Percentiles rank a stretch among this genome's conserved stretches.
phyloP scores from a whole-genome alignment of 2,113 vertebrate genomes.

The Actenoides hombroni region DNA sequence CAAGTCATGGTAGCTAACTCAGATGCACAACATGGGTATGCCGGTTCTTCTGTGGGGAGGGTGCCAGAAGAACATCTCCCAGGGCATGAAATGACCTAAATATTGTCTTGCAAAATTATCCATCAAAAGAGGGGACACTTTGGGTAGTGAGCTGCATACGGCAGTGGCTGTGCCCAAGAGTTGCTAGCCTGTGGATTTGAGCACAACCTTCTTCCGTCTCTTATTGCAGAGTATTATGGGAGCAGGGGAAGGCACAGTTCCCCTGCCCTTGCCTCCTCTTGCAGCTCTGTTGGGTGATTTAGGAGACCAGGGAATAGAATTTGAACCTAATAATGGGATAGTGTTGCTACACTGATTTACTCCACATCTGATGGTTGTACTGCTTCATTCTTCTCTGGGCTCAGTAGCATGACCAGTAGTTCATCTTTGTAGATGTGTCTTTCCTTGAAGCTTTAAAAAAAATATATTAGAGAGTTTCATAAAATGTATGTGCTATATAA shows the following conservation, averaged over 20 bases:
- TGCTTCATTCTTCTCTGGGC: background rate
- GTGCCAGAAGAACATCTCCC: background rate
- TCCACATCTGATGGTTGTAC: background rate
- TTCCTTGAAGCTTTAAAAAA: background rate
- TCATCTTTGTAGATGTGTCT: background rate
- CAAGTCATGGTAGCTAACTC: background rate
- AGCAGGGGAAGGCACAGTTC: background rate
- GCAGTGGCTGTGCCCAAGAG: accelerated
- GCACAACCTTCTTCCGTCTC: background rate
- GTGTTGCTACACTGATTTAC: background rate
- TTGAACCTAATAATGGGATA: background rate
- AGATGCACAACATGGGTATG: background rate
- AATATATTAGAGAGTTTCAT: background rate
- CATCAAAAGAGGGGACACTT: background rate
- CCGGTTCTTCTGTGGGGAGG: accelerated
- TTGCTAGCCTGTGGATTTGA: background rate
- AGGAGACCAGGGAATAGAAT: background rate
- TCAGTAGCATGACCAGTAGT: background rate
- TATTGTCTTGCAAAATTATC: background rate
- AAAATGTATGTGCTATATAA: background rate
- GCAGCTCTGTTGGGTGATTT: background rate
- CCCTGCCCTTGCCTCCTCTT: background rate
- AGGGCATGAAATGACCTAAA: background rate
- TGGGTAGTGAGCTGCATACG: accelerated
- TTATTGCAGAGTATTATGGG: background rate